Base-by-base conservation (phyloP, 1,140 invertebrate genomes). In the Zaprionus tsacasi region DNA sequence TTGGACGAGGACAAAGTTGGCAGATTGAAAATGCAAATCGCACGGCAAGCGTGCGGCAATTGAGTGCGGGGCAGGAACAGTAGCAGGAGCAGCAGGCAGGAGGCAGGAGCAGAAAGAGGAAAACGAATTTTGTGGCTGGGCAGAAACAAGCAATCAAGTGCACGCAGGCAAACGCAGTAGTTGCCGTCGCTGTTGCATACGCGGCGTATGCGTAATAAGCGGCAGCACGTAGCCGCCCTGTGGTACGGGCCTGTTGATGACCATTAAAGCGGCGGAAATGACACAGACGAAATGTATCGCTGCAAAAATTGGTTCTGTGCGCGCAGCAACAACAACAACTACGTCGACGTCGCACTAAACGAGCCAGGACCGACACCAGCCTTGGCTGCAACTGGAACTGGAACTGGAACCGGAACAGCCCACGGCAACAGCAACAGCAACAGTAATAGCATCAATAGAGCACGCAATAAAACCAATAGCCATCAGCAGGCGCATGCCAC, bases 281-380 rank as follows among this genome's bases (percentile, higher is more conserved):
- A 87, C 82, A 85, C 73, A 86, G 76, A 63, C 79, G 71, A 79
- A 86, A 92, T 92, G 91, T 89, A 91, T 81, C 90, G 87, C 56
- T 95, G 94, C 86, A 94, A 94, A 36, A 92, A 93, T 56, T 95
- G 94, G 94, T 91, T 95, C 67, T 94, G 94, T 80, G 89, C 94
- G 36, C 89, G 94, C 64, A 92, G 80, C 80, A 92, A 92, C 78
- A 92, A 92, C 78, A 92, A 92, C 79, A 85, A 92, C 83, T 92
- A 92, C 55, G 82, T 85, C 30, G 89, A 91, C 69, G 83, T 91
- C 55, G 87, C 86, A 75, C 73, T 90, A 90, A 82, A 70, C 52
- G 86, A 90, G 27, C 67, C 70, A 10, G 43, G 21, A 21, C 1
- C 21, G 21, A 21, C 59, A 55, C n/a, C 66, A 12, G 21, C 52